Conservation (phyloP, 2,797 vertebrate genomes). For the Rhinatrema bivittatum region DNA sequence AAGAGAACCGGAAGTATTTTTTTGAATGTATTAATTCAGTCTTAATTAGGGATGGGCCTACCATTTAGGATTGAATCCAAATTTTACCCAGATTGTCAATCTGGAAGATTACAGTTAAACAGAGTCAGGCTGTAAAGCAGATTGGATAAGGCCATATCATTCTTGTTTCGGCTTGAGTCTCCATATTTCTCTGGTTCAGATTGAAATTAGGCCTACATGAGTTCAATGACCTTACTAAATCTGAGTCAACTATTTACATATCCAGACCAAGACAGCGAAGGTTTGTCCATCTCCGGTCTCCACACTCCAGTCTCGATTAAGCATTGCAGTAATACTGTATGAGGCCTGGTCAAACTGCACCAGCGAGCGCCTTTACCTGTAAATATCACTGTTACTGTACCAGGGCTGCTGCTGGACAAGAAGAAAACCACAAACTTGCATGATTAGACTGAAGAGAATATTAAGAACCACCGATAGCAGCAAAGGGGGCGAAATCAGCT, state of each 20-base stretch:
- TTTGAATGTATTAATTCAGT: rapidly evolving
- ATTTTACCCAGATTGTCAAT: too few relatives aligned
- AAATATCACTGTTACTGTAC: conserved; percentile 36
- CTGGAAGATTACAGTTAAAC: too few relatives aligned
- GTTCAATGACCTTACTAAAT: too few relatives aligned
- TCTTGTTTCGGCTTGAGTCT: too few relatives aligned
- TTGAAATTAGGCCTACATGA: too few relatives aligned
- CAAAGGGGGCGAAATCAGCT: conserved; percentile 55
- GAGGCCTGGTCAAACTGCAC: not conserved
- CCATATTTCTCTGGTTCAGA: too few relatives aligned
- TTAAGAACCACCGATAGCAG: conserved; percentile 61
- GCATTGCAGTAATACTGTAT: not conserved
- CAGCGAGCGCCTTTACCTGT: conserved; percentile 42
- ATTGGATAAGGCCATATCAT: too few relatives aligned
- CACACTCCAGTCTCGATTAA: not conserved
- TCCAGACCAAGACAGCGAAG: not conserved
- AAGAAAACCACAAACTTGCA: conserved; percentile 54
- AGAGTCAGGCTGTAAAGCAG: too few relatives aligned
- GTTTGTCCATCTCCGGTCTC: not conserved
- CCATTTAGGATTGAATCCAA: too few relatives aligned
- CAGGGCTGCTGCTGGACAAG: conserved; percentile 60
- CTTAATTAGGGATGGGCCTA: too few relatives aligned
- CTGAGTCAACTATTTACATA: too few relatives aligned
- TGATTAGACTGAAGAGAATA: conserved; percentile 52
- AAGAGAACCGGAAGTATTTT: conserved; percentile 3